Evolutionary conservation across 2,797 vertebrate species (phyloP).

Genomic region (Acipenser oxyrinchus): DNA sequence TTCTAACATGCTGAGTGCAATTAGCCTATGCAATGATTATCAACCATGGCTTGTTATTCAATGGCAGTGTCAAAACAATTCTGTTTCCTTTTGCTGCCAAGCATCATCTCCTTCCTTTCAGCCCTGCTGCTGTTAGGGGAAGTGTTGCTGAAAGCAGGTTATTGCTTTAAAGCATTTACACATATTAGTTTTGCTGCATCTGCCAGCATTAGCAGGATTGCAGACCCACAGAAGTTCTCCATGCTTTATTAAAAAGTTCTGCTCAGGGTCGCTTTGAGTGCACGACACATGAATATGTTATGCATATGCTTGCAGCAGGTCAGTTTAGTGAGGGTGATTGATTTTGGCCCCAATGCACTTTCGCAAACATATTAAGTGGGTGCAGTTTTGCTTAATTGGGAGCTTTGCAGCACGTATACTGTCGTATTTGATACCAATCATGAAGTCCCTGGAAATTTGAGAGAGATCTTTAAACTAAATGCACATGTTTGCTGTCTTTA

Average conservation of each 20-base stretch:
- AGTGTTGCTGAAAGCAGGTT: slow-evolving; percentile 43
- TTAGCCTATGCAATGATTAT: slow-evolving; percentile 51
- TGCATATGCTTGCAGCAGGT: slow-evolving; percentile 51
- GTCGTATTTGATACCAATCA: slow-evolving; percentile 60
- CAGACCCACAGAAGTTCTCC: slow-evolving; percentile 31
- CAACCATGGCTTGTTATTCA: slow-evolving; percentile 50
- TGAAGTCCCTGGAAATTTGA: slow-evolving; percentile 56
- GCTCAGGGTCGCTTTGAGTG: slow-evolving; percentile 54
- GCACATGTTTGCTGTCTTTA: slow-evolving; percentile 44
- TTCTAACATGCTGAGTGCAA: slow-evolving; percentile 35
- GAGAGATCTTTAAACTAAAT: slow-evolving; percentile 54
- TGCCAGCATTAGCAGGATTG: slow-evolving; percentile 48
- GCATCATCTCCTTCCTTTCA: slow-evolving; percentile 34
- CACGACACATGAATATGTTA: slow-evolving; percentile 58
- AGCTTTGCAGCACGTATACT: slow-evolving; percentile 57
- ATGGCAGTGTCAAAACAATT: slow-evolving; percentile 64
- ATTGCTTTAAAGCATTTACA: slow-evolving; percentile 55
- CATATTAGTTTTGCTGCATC: slow-evolving; percentile 59
- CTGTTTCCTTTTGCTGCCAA: slow-evolving; percentile 48
- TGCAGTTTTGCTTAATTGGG: slow-evolving; percentile 70
- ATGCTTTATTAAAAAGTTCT: slow-evolving; percentile 61
- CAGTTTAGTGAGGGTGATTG: slow-evolving; percentile 64
- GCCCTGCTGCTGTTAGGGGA: slow-evolving; percentile 33
- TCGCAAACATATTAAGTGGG: slow-evolving; percentile 69
- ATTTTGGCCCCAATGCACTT: slow-evolving; percentile 55